Base-by-base conservation (phyloP, 2,797 vertebrate genomes). In the Neosilurus hyrtlii region DNA sequence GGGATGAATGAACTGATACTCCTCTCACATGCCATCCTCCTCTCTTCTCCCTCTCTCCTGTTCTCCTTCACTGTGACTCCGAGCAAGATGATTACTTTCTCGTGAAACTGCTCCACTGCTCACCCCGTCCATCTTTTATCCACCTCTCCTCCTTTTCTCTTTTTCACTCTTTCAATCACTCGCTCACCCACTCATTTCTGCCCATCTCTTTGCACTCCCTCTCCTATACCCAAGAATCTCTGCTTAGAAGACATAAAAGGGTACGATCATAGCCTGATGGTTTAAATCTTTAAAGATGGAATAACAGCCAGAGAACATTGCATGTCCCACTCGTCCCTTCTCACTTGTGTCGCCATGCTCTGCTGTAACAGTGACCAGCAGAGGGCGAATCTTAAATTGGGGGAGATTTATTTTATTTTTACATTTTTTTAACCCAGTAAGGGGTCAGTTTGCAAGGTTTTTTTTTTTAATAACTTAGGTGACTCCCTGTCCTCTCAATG, bases 241-340 rank as follows among this genome's bases (percentile, higher is more conserved):
- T 96, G 96, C 96, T 97, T 96, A 96, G 95, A 96, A 96, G 96
- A 97, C 96, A 97, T 99, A 96, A 99, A 99, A 98, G 95, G 95
- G 94, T 94, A 95, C 95, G 94, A 96, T 96, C 96, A 96, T 96
- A 97, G 96, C 96, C 96, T 94, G 92, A 96, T 97, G 97, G 96
- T 97, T 98, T 99, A 97, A 98, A 99, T 98, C 97, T 98, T 99
- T 98, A 97, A 99, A 98, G 96, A 97, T 96, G 96, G 96, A 97
- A 96, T 96, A 97, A 97, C 96, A 97, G 96, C 96, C 96, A 94
- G 94, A 97, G 96, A 95, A 97, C 96, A 98, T 97, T 95, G 96
- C 95, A 96, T 94, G 96, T 95, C 96, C 95, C 95, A 95, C 92
- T 92, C 92, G 95, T 97, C 95, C 96, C 94, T 93, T 96, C 94